Percentiles rank a stretch among this genome's conserved stretches.
Evolutionary conservation across 2,797 vertebrate species (phyloP).

Genomic region (Bradypus variegatus): DNA sequence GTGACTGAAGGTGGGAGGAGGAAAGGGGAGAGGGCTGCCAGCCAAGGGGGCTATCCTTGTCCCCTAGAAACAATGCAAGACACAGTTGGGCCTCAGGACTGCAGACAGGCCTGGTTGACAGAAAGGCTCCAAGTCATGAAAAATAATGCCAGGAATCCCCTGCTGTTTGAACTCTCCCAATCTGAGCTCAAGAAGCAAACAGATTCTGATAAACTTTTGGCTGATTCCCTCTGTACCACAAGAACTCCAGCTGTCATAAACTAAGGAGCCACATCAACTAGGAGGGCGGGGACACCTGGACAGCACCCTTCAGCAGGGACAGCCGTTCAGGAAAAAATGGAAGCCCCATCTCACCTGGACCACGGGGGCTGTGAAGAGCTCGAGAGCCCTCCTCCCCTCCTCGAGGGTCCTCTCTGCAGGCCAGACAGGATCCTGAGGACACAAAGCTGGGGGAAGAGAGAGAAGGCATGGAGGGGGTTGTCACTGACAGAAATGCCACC

Average conservation of each 20-base stretch:
- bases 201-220: not conserved
- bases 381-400: not conserved
- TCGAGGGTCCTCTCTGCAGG: not conserved
- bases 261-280: not conserved
- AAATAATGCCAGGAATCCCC: not conserved
- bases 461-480: not conserved
- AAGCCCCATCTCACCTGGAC: constrained; percentile 55
- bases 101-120: not conserved
- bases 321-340: not conserved
- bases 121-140: not conserved
- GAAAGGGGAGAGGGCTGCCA: not conserved
- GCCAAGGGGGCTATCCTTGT: not conserved
- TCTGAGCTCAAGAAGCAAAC: not conserved
- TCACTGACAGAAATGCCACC: not conserved
- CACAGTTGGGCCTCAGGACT: not conserved
- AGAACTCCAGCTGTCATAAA: not conserved
- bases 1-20: not conserved
- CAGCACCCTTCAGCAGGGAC: not conserved
- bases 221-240: not conserved
- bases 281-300: not conserved
- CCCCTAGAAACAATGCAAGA: not conserved
- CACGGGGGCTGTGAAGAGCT: not conserved
- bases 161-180: not conserved
- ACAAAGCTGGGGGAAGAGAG: constrained; percentile 44
- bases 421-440: constrained; percentile 37